A percentile compares a stretch with the other conserved stretches of the same genome.
Evolutionary conservation across 2,113 vertebrate genomes (phyloP).

Genomic region (Clarias batrachus): DNA sequence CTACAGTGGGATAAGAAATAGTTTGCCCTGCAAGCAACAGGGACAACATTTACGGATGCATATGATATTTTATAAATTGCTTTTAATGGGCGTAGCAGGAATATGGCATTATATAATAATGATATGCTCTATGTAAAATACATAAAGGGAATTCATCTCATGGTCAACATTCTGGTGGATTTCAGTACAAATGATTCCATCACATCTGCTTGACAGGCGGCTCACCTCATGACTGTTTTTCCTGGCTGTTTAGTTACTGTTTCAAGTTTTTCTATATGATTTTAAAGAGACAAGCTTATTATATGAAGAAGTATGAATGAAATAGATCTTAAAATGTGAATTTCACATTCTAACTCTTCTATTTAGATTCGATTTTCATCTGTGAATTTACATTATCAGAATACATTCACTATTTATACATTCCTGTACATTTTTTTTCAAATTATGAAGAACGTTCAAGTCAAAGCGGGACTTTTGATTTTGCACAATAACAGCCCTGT

Average conservation of each 20-base stretch:
- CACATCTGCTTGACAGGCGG: background rate
- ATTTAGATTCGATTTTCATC: background rate
- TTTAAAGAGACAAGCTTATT: background rate
- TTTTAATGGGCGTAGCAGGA: background rate
- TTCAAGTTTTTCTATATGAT: background rate
- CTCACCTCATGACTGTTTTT: background rate
- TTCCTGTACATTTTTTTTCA: background rate
- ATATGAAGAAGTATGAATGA: background rate
- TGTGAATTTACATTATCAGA: background rate
- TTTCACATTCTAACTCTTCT: background rate
- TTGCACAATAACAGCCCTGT: too few species aligned
- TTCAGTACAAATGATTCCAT: background rate
- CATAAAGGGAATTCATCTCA: background rate
- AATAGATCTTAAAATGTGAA: background rate
- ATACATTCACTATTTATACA: background rate
- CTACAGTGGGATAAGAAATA: background rate
- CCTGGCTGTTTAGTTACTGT: background rate
- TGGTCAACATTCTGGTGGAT: background rate
- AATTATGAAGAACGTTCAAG: background rate
- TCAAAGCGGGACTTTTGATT: too few species aligned
- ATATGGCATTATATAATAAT: background rate
- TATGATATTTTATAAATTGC: background rate
- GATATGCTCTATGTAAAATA: background rate
- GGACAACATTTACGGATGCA: background rate
- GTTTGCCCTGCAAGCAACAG: background rate